phyloP scores from a whole-genome alignment of 2,113 vertebrate genomes.

The Poeciliopsis turrubarensis region DNA sequence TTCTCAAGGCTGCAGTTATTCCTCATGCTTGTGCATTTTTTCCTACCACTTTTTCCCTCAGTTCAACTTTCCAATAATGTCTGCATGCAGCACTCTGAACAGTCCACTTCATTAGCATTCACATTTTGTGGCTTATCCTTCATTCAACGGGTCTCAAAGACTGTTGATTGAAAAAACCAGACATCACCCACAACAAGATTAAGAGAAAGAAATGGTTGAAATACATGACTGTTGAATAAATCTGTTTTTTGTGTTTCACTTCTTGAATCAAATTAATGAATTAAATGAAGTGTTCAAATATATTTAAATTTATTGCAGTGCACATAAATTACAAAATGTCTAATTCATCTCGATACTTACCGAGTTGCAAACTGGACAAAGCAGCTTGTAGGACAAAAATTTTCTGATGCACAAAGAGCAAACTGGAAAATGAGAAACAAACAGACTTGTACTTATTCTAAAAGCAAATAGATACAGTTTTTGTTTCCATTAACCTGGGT shows the following conservation, averaged over 20 bases:
- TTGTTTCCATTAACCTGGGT: not conserved
- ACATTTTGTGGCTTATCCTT: not conserved
- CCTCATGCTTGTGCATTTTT: not conserved
- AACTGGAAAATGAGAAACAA: conserved; percentile 80
- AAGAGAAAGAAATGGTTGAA: not conserved
- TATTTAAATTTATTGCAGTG: not conserved
- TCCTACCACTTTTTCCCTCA: not conserved
- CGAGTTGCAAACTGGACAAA: conserved; percentile 90
- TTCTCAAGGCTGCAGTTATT: not conserved
- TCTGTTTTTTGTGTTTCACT: no score
- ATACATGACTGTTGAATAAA: not conserved
- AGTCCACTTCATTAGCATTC: not conserved
- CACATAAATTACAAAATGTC: not conserved
- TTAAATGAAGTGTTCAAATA: not conserved
- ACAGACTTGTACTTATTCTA: conserved; percentile 23
- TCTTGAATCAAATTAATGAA: no score
- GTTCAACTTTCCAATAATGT: not conserved
- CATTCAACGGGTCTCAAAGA: not conserved
- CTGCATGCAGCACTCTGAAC: not conserved
- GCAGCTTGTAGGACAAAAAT: conserved; percentile 90
- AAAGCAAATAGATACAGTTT: not conserved
- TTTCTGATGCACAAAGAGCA: conserved; percentile 96
- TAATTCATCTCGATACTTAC: conserved; percentile 79
- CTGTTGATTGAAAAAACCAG: not conserved
- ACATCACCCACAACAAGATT: not conserved